Conservation (phyloP, 2,888 invertebrate genomes). For the Drosophila yooni region DNA sequence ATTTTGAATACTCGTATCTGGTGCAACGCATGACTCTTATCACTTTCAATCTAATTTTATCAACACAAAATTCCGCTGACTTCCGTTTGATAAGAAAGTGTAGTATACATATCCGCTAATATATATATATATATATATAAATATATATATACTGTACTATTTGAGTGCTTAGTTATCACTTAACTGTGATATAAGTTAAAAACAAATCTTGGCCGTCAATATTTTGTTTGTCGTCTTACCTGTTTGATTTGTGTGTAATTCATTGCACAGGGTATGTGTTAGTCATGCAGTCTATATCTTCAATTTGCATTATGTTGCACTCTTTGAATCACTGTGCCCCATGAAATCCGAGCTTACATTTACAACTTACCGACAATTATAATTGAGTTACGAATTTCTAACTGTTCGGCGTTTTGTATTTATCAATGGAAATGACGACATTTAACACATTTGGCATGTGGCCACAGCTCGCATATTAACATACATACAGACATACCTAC, state of each 20-base stretch:
- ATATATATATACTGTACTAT: background rate
- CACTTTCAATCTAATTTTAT: constrained; percentile 1
- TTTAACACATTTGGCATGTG: constrained; percentile 51
- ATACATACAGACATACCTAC: background rate
- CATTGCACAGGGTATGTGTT: background rate
- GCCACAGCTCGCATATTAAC: constrained; percentile 11
- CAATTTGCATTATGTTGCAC: background rate
- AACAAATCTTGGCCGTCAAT: background rate
- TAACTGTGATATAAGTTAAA: background rate
- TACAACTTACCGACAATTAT: constrained; percentile 35
- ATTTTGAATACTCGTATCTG: background rate
- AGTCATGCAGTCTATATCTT: background rate
- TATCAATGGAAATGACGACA: constrained; percentile 66
- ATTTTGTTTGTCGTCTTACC: background rate
- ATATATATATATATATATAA: background rate
- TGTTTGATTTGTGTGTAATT: background rate
- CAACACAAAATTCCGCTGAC: background rate
- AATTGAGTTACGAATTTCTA: constrained; percentile 51
- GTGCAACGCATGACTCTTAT: constrained; percentile 4
- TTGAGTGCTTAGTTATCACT: background rate
- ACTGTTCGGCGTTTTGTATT: constrained; percentile 58
- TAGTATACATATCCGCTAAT: background rate
- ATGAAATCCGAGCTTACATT: constrained; percentile 15
- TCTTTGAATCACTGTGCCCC: constrained; percentile 43
- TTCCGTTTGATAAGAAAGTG: constrained; percentile 4